These are phyloP conservation scores for Papilio aristodemus DNA, from an alignment of 1,140 invertebrate genomes.

Conservation along the genomic window DNA sequence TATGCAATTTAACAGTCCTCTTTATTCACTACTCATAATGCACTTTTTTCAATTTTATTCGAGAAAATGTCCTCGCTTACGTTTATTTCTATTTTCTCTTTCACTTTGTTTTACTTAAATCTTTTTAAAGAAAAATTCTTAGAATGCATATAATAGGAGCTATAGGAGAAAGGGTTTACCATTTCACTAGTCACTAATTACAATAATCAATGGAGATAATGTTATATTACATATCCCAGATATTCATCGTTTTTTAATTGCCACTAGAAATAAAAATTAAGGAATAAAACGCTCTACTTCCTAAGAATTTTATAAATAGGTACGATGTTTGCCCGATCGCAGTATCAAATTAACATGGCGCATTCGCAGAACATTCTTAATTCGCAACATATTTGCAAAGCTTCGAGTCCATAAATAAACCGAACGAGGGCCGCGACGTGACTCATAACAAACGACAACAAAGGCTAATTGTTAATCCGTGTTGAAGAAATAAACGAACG, in stretches of 20 bases:
- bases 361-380: constrained; percentile 19
- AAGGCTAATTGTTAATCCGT: constrained; percentile 34
- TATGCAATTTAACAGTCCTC: constrained; percentile 9
- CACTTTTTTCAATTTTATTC: not conserved
- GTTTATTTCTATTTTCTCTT: not conserved
- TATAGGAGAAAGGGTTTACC: too few species aligned
- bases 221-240: too few species aligned
- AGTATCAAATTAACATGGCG: not conserved
- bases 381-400: constrained; percentile 28
- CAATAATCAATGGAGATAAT: too few species aligned
- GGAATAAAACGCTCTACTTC: not conserved
- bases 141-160: not conserved
- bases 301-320: not conserved
- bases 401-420: constrained; percentile 27
- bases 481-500: constrained; percentile 21
- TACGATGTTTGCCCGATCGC: not conserved
- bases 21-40: not conserved
- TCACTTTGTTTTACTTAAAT: not conserved
- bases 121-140: not conserved
- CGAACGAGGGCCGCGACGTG: constrained; percentile 19
- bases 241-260: too few species aligned
- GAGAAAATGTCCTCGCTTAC: not conserved
- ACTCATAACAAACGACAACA: constrained; percentile 24
- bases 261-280: not conserved
- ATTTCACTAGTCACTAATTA: too few species aligned